These are phyloP conservation scores for Lepidocolaptes lacrymiger DNA, from an alignment of 2,797 vertebrate genomes.

Conservation along the genomic window DNA sequence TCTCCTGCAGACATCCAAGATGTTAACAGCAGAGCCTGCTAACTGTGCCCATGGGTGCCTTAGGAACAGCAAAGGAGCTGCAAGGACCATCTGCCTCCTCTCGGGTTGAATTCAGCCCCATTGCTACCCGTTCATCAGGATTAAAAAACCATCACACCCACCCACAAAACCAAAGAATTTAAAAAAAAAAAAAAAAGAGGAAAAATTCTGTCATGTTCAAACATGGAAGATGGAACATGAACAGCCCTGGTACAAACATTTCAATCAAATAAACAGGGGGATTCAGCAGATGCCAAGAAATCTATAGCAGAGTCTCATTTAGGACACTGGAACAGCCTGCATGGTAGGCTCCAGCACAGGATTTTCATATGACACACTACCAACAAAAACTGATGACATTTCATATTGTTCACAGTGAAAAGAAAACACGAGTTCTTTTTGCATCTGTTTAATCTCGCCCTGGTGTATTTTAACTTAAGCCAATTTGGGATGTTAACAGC, in stretches of 20 bases:
- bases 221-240: background rate
- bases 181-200: background rate
- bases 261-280: background rate
- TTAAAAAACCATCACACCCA: background rate
- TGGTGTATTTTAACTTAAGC: conserved; percentile 36
- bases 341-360: background rate
- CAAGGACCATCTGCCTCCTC: conserved; percentile 1
- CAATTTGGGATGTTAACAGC: conserved; percentile 6
- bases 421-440: background rate
- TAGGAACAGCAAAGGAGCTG: background rate
- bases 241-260: background rate
- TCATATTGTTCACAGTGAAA: conserved; percentile 22
- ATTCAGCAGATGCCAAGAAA: background rate
- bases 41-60: background rate
- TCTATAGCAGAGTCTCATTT: background rate
- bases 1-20: background rate
- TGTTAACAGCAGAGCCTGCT: background rate
- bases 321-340: background rate
- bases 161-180: background rate
- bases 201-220: background rate
- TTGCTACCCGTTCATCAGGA: background rate
- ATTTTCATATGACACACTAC: background rate
- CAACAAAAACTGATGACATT: conserved; percentile 12
- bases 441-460: background rate
- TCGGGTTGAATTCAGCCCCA: background rate